These are phyloP conservation scores for Epistrophe eligans DNA, from an alignment of 2,888 invertebrate genomes.

Conservation along the genomic window DNA sequence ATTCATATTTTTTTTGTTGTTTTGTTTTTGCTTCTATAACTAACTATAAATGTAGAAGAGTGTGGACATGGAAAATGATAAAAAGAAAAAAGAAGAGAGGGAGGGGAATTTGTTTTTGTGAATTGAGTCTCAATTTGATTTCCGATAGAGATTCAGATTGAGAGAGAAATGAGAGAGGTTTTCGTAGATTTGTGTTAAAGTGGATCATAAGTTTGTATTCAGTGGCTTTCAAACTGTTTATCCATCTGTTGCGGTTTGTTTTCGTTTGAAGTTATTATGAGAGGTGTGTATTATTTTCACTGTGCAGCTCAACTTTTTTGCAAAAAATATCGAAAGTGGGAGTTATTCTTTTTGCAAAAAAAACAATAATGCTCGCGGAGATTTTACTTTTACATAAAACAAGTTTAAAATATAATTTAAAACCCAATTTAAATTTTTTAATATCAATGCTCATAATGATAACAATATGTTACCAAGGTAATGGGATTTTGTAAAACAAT, in stretches of 20 bases:
- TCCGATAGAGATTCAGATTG: neutral
- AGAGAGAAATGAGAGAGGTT: slow-evolving; percentile 8
- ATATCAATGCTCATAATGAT: no score
- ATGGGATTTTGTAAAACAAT: no score
- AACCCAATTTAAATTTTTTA: no score
- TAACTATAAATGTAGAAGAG: neutral
- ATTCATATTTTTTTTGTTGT: slow-evolving; percentile 2
- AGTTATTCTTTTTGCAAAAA: no score
- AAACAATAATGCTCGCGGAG: no score
- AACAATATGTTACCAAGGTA: no score
- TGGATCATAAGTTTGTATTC: slow-evolving; percentile 47
- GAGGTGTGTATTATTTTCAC: neutral
- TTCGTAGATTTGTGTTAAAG: slow-evolving; percentile 40
- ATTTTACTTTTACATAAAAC: no score
- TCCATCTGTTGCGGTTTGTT: slow-evolving; percentile 72
- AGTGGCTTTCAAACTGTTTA: slow-evolving; percentile 59
- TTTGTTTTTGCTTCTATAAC: slow-evolving; percentile 1
- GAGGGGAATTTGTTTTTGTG: slow-evolving; percentile 26
- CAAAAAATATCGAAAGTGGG: neutral
- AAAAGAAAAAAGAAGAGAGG: neutral
- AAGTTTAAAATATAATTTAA: no score
- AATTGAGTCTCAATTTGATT: slow-evolving; percentile 23
- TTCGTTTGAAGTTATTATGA: neutral
- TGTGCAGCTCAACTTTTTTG: slow-evolving; percentile 17
- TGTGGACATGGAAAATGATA: neutral